These are phyloP conservation scores for Tanypteryx hageni DNA, from an alignment of 2,888 invertebrate species.

Conservation along the genomic window DNA sequence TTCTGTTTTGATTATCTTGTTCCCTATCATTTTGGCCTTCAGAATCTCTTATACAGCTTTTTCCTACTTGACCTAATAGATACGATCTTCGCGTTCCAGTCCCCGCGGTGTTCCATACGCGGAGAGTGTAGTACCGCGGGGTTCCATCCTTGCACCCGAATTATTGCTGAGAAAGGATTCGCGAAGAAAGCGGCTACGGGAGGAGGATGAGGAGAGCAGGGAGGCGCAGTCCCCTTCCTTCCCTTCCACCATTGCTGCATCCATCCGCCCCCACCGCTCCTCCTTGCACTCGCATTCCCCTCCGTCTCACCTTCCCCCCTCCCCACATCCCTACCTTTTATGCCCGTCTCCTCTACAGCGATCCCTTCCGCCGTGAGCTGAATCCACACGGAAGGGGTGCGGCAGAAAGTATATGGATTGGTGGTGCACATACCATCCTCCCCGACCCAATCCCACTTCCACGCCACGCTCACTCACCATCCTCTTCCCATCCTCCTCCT, in stretches of 20 bases:
- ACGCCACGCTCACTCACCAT: neutral
- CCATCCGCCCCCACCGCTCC: neutral
- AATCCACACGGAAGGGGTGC: constrained; percentile 1
- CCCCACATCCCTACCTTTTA: neutral
- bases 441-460: neutral
- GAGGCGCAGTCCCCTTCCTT: neutral
- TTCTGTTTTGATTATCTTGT: too few relatives aligned
- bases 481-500: neutral
- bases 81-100: neutral
- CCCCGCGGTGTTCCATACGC: neutral
- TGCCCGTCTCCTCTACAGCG: neutral
- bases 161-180: too few relatives aligned
- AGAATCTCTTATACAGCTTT: neutral
- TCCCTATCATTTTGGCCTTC: neutral
- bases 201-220: neutral
- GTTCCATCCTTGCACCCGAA: too few relatives aligned
- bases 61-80: neutral
- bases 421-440: neutral
- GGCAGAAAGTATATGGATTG: neutral
- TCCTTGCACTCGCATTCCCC: neutral
- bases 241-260: neutral
- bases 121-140: too few relatives aligned
- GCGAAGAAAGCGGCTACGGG: neutral
- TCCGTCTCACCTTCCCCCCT: neutral
- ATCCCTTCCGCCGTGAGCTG: constrained; percentile 10